A percentile compares a stretch with the other conserved stretches of the same genome.
Evolutionary conservation across 1,140 invertebrate species (phyloP).

Genomic region (Aphidius gifuensis): DNA sequence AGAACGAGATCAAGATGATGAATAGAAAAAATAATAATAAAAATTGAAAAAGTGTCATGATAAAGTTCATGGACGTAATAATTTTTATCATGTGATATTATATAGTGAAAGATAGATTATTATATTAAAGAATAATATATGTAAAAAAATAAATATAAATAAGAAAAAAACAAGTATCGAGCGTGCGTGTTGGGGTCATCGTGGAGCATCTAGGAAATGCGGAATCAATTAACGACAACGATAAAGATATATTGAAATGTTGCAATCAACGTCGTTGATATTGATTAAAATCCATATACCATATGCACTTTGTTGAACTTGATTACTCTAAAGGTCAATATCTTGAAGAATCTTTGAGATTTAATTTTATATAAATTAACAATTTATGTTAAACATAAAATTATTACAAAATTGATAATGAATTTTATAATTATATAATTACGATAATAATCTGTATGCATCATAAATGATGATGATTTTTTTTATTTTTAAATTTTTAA

Average conservation of each 20-base stretch:
- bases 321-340: too few species aligned
- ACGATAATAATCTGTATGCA: too few species aligned
- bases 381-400: too few species aligned
- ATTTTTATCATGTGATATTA: neutral
- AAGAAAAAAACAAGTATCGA: neutral
- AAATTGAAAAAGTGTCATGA: neutral
- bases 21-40: neutral
- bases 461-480: too few species aligned
- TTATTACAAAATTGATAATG: too few species aligned
- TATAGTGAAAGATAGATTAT: neutral
- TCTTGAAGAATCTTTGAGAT: too few species aligned
- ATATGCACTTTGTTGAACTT: slow-evolving; percentile 1
- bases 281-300: slow-evolving; percentile 2
- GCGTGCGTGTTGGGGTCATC: slow-evolving; percentile 9
- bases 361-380: too few species aligned
- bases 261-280: slow-evolving; percentile 6
- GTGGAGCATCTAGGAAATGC: neutral
- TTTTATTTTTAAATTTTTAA: too few species aligned
- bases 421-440: too few species aligned
- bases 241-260: slow-evolving; percentile 17
- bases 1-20: too few species aligned
- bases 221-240: slow-evolving; percentile 15
- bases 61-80: neutral
- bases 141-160: too few species aligned
- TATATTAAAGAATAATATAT: too few species aligned